Evolutionary conservation across 2,888 invertebrate species (phyloP).

Genomic region (Caenorhabditis sp.): DNA sequence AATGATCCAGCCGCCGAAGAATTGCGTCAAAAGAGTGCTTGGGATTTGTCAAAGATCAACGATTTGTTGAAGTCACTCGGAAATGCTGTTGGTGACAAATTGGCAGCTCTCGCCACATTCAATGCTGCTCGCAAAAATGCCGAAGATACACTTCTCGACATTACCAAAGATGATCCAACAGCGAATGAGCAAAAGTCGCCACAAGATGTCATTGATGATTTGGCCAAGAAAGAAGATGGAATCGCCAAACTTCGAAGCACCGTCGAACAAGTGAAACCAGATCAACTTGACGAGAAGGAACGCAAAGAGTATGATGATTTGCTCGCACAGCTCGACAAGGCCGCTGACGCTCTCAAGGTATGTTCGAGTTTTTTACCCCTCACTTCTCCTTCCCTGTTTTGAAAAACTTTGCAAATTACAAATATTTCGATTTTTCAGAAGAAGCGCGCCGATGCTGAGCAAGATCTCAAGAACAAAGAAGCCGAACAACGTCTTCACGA

Average conservation of each 20-base stretch:
- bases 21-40: slow-evolving; percentile 47
- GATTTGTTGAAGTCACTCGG: slow-evolving; percentile 47
- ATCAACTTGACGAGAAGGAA: slow-evolving; percentile 44
- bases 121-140: slow-evolving; percentile 51
- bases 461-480: slow-evolving; percentile 35
- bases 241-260: slow-evolving; percentile 30
- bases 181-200: slow-evolving; percentile 21
- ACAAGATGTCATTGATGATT: slow-evolving; percentile 39
- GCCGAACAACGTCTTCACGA: slow-evolving; percentile 43
- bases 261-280: slow-evolving; percentile 26
- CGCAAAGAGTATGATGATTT: slow-evolving; percentile 38
- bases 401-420: slow-evolving; percentile 22
- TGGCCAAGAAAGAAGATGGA: slow-evolving; percentile 32
- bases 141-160: slow-evolving; percentile 45
- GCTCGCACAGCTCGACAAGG: slow-evolving; percentile 44
- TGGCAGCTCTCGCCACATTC: slow-evolving; percentile 55
- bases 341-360: slow-evolving; percentile 45
- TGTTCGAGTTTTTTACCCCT: background rate
- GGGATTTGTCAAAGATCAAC: slow-evolving; percentile 53
- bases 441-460: slow-evolving; percentile 39
- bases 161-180: slow-evolving; percentile 20
- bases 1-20: slow-evolving; percentile 43
- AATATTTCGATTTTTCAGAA: slow-evolving; percentile 22
- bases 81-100: slow-evolving; percentile 51
- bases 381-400: slow-evolving; percentile 5